These are phyloP conservation scores for Ligdia adustata DNA, from an alignment of 2,888 invertebrate genomes.

Conservation along the genomic window DNA sequence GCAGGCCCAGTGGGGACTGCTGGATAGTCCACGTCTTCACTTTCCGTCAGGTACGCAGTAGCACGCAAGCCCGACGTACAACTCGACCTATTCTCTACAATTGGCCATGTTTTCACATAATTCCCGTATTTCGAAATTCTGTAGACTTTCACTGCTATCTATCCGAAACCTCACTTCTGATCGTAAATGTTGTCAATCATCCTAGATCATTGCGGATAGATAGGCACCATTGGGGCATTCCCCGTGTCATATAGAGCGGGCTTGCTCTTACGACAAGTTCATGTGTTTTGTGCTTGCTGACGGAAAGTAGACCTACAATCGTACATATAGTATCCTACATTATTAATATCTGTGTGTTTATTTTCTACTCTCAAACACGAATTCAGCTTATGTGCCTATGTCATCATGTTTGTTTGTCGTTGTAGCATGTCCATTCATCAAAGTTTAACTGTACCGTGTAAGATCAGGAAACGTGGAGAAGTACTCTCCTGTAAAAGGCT, in stretches of 20 bases:
- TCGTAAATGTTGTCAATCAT: neutral
- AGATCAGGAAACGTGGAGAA: too few species aligned
- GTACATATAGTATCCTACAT: neutral
- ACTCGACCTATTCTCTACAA: neutral
- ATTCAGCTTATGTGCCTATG: neutral
- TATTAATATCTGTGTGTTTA: neutral
- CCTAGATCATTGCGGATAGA: neutral
- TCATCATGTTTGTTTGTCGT: slow-evolving; percentile 5
- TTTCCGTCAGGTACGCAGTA: slow-evolving; percentile 29
- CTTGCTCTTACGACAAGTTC: slow-evolving; percentile 12
- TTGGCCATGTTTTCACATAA: slow-evolving; percentile 10
- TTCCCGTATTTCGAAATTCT: neutral
- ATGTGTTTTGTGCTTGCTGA: slow-evolving; percentile 19
- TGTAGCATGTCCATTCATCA: neutral
- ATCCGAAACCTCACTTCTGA: slow-evolving; percentile 1
- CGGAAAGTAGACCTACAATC: slow-evolving; percentile 14
- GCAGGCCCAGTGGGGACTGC: slow-evolving; percentile 21
- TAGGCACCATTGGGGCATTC: neutral
- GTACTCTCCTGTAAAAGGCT: neutral
- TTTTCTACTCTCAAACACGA: too few species aligned
- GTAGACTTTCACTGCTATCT: slow-evolving; percentile 1
- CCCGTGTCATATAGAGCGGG: slow-evolving; percentile 1
- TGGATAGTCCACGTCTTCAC: slow-evolving; percentile 26
- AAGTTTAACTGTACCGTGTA: neutral
- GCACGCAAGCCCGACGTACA: slow-evolving; percentile 29